Percentiles rank a stretch among this genome's conserved stretches.
phyloP scores from a whole-genome alignment of 2,888 invertebrate genomes.

The Drosophila birchii region DNA sequence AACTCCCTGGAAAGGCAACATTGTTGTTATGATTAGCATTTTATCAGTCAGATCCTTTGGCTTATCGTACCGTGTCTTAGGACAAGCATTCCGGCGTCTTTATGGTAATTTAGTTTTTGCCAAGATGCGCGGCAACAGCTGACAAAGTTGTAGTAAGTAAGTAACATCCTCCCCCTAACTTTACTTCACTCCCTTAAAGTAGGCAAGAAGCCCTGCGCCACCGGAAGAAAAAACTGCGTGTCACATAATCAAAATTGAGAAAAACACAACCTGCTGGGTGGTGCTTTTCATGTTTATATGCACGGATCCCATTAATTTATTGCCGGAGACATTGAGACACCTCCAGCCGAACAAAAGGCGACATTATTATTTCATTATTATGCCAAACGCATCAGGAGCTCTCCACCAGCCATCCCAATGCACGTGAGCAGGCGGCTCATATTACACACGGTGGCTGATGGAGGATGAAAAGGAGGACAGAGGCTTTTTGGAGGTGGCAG shows the following conservation, averaged over 20 bases:
- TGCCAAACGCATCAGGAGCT: conserved; percentile 73
- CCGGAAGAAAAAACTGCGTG: conserved; percentile 52
- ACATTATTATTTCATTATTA: conserved; percentile 81
- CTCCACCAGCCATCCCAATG: conserved; percentile 23
- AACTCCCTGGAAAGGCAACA: conserved; percentile 56
- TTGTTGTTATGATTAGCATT: conserved; percentile 78
- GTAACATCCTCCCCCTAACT: background rate
- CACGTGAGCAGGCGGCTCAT: conserved; percentile 56
- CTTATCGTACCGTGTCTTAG: conserved; percentile 60
- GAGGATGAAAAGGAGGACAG: conserved; percentile 2
- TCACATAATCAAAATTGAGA: conserved; percentile 61
- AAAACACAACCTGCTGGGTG: conserved; percentile 53
- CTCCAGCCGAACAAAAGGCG: conserved; percentile 72
- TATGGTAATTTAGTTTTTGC: conserved; percentile 67
- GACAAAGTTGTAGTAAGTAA: conserved; percentile 42
- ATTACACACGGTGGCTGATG: conserved; percentile 59
- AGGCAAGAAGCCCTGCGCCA: conserved; percentile 40
- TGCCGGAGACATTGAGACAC: conserved; percentile 69
- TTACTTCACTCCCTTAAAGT: conserved; percentile 32
- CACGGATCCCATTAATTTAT: conserved; percentile 77
- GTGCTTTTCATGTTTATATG: conserved; percentile 67
- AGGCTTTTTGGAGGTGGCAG: conserved; percentile 24
- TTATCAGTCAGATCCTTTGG: conserved; percentile 71
- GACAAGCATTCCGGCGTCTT: conserved; percentile 61
- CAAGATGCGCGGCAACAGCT: conserved; percentile 65